Conservation (phyloP, 2,888 invertebrate genomes). For the Microctonus aethiopoides region DNA sequence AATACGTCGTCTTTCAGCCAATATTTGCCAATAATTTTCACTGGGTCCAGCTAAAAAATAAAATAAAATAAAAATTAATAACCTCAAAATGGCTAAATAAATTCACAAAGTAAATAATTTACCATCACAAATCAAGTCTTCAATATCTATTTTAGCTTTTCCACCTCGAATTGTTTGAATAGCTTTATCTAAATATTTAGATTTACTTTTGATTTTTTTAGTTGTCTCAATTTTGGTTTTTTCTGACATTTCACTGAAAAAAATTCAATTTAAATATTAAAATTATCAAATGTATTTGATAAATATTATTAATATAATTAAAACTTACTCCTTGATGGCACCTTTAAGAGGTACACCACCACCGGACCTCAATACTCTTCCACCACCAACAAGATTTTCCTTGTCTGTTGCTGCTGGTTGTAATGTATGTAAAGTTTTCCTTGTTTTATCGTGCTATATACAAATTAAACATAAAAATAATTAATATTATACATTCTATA, state of each 20-base stretch:
- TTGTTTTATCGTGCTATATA: conserved; percentile 51
- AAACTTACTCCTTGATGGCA: conserved; percentile 46
- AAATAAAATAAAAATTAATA: not conserved
- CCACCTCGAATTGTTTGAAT: conserved; percentile 71
- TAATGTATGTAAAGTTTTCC: conserved; percentile 80
- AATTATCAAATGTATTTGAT: too few species aligned
- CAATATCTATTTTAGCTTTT: conserved; percentile 71
- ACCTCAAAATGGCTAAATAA: not conserved
- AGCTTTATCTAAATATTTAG: conserved; percentile 67
- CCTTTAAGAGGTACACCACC: conserved; percentile 43
- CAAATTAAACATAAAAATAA: conserved; percentile 15
- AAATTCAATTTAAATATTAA: conserved; percentile 7
- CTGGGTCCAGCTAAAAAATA: conserved; percentile 71
- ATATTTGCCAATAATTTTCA: conserved; percentile 80
- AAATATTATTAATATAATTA: not conserved
- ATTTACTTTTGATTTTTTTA: conserved; percentile 54
- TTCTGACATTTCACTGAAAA: conserved; percentile 46
- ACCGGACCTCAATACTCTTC: conserved; percentile 67
- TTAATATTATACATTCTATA: not conserved
- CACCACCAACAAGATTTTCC: conserved; percentile 78
- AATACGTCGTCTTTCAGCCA: conserved; percentile 80
- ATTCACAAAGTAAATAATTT: conserved; percentile 29
- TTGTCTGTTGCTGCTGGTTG: conserved; percentile 79
- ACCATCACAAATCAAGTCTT: conserved; percentile 77
- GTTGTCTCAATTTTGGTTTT: conserved; percentile 34